phyloP scores from a whole-genome alignment of 2,888 invertebrate genomes.

The Cataglyphis cursor region DNA sequence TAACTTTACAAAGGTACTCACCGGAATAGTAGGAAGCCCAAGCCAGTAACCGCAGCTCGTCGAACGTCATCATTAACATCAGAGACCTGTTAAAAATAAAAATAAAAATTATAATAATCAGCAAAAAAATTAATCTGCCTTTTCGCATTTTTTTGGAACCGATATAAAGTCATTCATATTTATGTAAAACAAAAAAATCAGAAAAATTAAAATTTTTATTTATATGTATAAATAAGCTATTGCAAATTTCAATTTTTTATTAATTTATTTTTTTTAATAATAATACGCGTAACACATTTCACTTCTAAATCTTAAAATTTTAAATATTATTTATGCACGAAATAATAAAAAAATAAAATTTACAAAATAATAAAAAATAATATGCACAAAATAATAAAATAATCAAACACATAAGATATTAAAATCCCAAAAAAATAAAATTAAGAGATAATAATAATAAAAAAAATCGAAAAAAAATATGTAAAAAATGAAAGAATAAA shows the following conservation, averaged over 20 bases:
- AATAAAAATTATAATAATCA: background rate
- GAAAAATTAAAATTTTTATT: background rate
- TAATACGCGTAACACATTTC: background rate
- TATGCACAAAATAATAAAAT: background rate
- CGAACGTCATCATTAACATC: constrained; percentile 99
- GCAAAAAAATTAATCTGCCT: background rate
- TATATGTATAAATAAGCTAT: background rate
- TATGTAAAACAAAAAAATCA: background rate
- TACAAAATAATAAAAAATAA: background rate
- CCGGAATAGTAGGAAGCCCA: constrained; percentile 98
- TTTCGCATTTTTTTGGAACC: background rate
- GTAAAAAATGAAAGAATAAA: background rate
- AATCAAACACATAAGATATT: background rate
- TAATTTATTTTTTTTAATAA: background rate
- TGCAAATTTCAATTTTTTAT: background rate
- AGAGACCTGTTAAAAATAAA: constrained; percentile 89
- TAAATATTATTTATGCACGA: background rate
- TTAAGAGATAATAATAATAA: background rate
- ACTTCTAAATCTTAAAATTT: background rate
- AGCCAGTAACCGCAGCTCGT: constrained; percentile 98
- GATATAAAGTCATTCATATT: background rate
- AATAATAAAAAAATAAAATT: background rate
- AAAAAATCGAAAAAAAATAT: background rate
- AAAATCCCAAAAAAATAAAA: background rate
- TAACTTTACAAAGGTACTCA: constrained; percentile 82